Conservation (phyloP, 2,888 invertebrate species). For the Ganaspis brasiliensis region DNA sequence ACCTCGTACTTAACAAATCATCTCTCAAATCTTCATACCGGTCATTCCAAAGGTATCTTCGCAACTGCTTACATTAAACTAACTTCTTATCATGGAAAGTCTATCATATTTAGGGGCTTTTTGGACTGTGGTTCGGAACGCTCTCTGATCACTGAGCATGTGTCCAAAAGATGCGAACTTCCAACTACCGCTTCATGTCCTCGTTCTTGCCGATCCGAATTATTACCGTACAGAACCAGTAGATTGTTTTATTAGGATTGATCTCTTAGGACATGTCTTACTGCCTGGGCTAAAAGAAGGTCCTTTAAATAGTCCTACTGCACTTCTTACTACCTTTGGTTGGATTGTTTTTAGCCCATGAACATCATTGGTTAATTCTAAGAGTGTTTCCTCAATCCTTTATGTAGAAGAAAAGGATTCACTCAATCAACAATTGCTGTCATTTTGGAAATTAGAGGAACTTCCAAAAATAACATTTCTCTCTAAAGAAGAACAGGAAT, state of each 20-base stretch:
- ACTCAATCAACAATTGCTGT: neutral
- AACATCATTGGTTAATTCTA: neutral
- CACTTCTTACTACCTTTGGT: neutral
- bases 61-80: constrained; percentile 1
- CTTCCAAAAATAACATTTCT: neutral
- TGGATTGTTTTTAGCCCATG: neutral
- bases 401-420: neutral
- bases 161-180: neutral
- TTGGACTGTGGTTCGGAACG: neutral
- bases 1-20: neutral
- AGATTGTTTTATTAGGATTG: neutral
- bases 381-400: neutral
- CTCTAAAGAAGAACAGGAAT: neutral
- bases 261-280: neutral
- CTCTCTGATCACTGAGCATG: neutral
- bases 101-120: neutral
- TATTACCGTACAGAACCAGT: neutral
- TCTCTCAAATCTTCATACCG: neutral
- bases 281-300: neutral
- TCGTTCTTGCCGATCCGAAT: neutral
- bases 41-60: neutral
- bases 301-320: neutral
- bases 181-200: neutral
- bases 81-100: neutral
- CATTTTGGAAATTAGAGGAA: neutral